Percentiles rank a stretch among this genome's conserved stretches.
phyloP scores from a whole-genome alignment of 2,797 vertebrate species.

The Alectoris magna region DNA sequence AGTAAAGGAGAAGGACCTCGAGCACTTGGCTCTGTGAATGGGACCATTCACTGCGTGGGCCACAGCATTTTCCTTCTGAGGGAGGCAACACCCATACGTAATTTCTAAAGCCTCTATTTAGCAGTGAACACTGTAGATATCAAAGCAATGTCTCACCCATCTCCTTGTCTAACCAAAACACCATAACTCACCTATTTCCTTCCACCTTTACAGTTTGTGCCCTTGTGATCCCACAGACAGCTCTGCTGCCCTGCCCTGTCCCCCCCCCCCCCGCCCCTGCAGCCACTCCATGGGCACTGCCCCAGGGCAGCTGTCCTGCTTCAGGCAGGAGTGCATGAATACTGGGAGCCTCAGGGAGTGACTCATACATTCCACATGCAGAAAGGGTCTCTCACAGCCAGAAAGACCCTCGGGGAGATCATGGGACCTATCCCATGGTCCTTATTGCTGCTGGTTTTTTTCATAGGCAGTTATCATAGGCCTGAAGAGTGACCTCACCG shows the following conservation, averaged over 20 bases:
- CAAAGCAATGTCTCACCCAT: accelerated
- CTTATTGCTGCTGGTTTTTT: neutral
- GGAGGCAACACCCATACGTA: accelerated
- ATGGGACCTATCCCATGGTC: neutral
- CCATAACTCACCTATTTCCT: neutral
- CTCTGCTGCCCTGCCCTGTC: neutral
- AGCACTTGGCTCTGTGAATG: accelerated
- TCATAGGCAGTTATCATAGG: neutral
- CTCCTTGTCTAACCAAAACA: neutral
- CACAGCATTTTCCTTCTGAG: neutral
- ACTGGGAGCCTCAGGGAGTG: neutral
- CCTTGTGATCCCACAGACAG: neutral
- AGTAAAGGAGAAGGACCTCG: neutral
- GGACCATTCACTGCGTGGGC: accelerated
- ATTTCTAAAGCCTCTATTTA: neutral
- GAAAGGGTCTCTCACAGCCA: neutral
- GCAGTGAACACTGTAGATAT: accelerated
- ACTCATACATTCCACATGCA: neutral
- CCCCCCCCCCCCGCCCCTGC: neutral
- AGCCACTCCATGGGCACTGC: neutral
- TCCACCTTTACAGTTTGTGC: neutral
- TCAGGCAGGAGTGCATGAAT: neutral
- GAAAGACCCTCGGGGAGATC: neutral
- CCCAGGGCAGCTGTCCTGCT: neutral
- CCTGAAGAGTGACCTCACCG: neutral